phyloP scores from a whole-genome alignment of 1,140 invertebrate genomes.

The Agraylea sexmaculata region DNA sequence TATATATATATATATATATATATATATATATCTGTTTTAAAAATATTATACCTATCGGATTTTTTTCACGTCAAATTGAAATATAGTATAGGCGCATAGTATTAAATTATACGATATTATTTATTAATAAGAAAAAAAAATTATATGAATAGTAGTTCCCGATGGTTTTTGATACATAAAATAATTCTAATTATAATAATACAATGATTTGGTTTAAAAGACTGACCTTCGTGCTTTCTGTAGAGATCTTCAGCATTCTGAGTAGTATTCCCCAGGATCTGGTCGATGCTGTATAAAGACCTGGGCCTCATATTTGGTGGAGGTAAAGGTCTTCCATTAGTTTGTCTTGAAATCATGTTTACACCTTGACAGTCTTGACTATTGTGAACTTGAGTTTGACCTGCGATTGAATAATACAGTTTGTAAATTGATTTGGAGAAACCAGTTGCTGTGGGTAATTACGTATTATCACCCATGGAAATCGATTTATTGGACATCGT shows the following conservation, averaged over 20 bases:
- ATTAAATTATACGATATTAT: conserved; percentile 4
- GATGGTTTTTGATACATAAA: background rate
- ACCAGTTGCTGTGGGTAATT: no score
- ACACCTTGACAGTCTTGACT: no score
- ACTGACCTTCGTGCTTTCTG: conserved; percentile 19
- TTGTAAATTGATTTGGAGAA: no score
- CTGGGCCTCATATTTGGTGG: conserved; percentile 26
- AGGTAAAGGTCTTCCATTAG: conserved; percentile 5
- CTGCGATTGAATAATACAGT: no score
- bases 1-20: no score
- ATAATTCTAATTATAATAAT: background rate
- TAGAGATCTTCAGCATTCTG: conserved; percentile 12
- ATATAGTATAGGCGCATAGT: conserved; percentile 3
- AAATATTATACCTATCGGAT: no score
- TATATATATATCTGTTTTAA: no score
- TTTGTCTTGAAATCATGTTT: conserved; percentile 19
- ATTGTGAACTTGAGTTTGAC: no score
- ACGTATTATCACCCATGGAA: no score
- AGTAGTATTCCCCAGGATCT: conserved; percentile 43
- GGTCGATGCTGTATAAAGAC: conserved; percentile 55
- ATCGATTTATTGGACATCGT: no score
- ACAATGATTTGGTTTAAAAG: conserved; percentile 1
- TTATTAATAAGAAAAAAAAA: conserved; percentile 5
- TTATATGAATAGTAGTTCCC: conserved; percentile 1
- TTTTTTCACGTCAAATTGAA: background rate